Evolutionary conservation across 1,140 invertebrate species (phyloP).

Genomic region (Holotrichia oblita): DNA sequence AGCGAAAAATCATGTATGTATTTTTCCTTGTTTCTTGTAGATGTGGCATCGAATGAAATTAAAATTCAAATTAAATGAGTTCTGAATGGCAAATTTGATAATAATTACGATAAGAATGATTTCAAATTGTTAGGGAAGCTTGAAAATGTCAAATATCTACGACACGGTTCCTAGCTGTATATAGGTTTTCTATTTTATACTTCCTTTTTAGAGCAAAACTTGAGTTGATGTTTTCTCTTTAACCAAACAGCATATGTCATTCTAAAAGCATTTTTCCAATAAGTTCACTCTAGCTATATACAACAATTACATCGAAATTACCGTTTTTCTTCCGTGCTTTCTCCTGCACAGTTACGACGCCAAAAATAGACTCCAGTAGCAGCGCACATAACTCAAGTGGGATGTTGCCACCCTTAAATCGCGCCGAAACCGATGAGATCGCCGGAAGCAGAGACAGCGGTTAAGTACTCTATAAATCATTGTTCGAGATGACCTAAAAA

Average conservation of each 20-base stretch:
- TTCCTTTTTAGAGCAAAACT: too few relatives aligned
- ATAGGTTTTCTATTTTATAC: too few relatives aligned
- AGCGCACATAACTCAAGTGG: conserved; percentile 27
- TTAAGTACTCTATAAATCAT: conserved; percentile 34
- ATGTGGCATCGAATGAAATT: neutral
- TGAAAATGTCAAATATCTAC: too few relatives aligned
- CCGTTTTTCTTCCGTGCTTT: neutral
- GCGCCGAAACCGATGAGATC: conserved; percentile 29
- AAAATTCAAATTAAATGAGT: neutral
- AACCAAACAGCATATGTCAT: too few relatives aligned
- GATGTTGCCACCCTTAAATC: conserved; percentile 32
- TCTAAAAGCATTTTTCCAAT: too few relatives aligned
- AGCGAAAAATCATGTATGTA: neutral
- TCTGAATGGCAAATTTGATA: too few relatives aligned
- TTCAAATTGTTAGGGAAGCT: too few relatives aligned
- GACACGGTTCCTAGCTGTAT: too few relatives aligned
- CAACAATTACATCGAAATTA: neutral
- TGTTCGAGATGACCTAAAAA: conserved; percentile 35
- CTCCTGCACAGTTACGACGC: neutral
- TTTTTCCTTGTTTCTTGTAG: neutral
- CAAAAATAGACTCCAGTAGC: conserved; percentile 19
- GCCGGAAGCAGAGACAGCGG: conserved; percentile 34
- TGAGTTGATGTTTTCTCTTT: too few relatives aligned
- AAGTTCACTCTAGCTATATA: too few relatives aligned
- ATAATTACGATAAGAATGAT: too few relatives aligned